A percentile compares a stretch with the other conserved stretches of the same genome.
phyloP scores from a whole-genome alignment of 2,113 vertebrate species.

The Bombycilla garrulus region DNA sequence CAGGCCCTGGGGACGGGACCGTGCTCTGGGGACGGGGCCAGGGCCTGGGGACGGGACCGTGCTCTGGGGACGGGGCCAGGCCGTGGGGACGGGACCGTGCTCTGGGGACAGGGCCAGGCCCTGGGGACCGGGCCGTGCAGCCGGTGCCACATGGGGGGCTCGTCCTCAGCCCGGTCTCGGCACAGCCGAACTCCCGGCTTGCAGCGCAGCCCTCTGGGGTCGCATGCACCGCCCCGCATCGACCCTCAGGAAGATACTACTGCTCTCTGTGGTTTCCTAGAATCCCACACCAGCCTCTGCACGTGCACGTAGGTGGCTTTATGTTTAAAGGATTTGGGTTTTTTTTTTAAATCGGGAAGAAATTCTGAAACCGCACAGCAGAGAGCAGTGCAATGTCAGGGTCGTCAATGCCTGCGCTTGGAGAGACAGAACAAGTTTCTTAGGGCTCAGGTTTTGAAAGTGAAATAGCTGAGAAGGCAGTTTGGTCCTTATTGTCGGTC shows the following conservation, averaged over 20 bases:
- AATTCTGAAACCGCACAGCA: neutral
- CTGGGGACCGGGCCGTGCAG: neutral
- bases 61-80: neutral
- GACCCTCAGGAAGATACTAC: neutral
- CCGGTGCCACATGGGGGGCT: fast-evolving
- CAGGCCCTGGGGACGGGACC: neutral
- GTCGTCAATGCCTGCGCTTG: fast-evolving
- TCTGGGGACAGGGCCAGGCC: neutral
- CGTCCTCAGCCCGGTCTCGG: neutral
- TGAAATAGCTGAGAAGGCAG: neutral
- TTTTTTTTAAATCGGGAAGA: neutral
- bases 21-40: neutral
- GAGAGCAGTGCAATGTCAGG: neutral
- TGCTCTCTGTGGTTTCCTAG: neutral
- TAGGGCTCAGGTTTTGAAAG: neutral
- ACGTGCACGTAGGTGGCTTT: neutral
- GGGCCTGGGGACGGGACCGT: neutral
- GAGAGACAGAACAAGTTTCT: neutral
- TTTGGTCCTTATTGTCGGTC: neutral
- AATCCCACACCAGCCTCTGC: neutral
- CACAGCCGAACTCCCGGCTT: fast-evolving
- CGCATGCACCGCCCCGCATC: no score
- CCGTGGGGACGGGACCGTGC: neutral
- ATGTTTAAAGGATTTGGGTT: neutral
- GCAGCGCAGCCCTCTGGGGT: neutral